Evolutionary conservation across 1,140 invertebrate genomes (phyloP), one percentile per base, ranked within the genome.

Genomic region (Laupala kohalensis): DNA sequence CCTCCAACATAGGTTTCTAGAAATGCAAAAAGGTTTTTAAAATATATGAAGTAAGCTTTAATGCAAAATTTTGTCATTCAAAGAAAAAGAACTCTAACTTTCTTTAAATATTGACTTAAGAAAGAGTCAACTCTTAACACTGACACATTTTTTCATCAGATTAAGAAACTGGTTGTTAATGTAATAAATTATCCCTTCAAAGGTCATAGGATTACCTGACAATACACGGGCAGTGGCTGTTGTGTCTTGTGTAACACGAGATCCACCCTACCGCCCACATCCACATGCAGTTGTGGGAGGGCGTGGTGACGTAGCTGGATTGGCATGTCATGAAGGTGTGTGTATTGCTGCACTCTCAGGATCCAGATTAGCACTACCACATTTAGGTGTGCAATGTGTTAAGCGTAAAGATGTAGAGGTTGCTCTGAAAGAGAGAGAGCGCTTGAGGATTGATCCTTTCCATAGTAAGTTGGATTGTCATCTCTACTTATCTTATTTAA

Each of bases 271-370:
- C 70, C 76, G 80, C 23, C 81, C 83, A 4, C 86, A 88, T 77
- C 86, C 86, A 6, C 86, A 88, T 76, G 86, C 85, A 74, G 77
- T 88, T 12, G 86, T 87, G 6, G 86, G 86, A 2, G 85, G 85
- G 74, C 86, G 87, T 74, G 81, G 82, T 5, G 87, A 86, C 75
- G 85, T 84, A 74, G 81, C 70, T 78, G 80, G 6, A 79, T 80
- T 37, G 83, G 80, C 70, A 13, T 53, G 37, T 4, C 37, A 53
- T 4, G 37, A 19, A 53, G 37, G 37, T 13, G 37, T 53, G 0
- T 53, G 37, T 53, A 19, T 53, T 9, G 37, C 37, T 53, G 37
- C 37, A 13, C 37, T 53, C 19, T 13, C 9, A 13, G 37, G 37
- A 53, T 53, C 37, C 9, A 9, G 37, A 9, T 53, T 53, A 19